Evolutionary conservation across 1,140 invertebrate species (phyloP).

Genomic region (Tachypleus tridentatus): DNA sequence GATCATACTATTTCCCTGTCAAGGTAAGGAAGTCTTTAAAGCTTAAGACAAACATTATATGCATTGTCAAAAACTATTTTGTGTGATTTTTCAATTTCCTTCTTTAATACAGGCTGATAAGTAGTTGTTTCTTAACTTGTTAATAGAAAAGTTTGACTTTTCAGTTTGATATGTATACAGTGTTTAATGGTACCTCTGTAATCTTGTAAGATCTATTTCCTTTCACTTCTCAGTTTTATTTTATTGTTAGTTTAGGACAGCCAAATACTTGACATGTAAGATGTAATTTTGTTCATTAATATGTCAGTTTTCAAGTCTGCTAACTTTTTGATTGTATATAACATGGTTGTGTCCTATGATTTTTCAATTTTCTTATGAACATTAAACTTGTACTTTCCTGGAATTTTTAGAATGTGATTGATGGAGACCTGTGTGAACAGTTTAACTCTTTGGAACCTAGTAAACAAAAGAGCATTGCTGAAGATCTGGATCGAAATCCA

Average conservation of each 20-base stretch:
- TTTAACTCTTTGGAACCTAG: constrained; percentile 87
- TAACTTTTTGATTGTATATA: constrained; percentile 2
- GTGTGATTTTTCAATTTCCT: no score
- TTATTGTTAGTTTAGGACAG: no score
- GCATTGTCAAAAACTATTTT: neutral
- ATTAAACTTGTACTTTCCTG: constrained; percentile 28
- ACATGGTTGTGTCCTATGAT: constrained; percentile 7
- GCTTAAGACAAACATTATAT: neutral
- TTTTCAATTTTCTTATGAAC: neutral
- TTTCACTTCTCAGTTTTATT: no score
- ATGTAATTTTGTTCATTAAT: no score
- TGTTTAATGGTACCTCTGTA: no score
- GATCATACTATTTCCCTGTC: constrained; percentile 96
- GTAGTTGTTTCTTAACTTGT: no score
- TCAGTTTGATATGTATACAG: no score
- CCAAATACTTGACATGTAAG: no score
- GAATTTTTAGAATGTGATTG: constrained; percentile 72
- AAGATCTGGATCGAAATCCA: constrained; percentile 84
- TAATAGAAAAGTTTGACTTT: no score
- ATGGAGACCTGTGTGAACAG: constrained; percentile 98
- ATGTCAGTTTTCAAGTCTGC: neutral
- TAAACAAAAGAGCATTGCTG: constrained; percentile 91
- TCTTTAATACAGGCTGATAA: no score
- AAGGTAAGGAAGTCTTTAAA: constrained; percentile 48
- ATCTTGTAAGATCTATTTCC: no score